Conservation (phyloP, 2,888 invertebrate genomes). For the Lycaena phlaeas region DNA sequence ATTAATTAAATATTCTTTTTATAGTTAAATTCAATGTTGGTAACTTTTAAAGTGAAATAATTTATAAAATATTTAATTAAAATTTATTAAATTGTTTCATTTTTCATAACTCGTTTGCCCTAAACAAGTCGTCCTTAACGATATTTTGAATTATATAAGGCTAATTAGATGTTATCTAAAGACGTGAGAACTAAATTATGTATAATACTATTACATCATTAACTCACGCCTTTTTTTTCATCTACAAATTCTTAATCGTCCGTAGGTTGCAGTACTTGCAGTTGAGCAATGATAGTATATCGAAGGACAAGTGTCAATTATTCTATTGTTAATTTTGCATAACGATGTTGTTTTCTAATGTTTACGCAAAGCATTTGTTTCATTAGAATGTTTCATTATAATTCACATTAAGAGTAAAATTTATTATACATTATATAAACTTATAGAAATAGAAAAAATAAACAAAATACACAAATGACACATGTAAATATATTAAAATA, state of each 20-base stretch:
- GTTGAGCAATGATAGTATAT: not conserved
- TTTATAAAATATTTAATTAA: not conserved
- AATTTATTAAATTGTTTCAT: not conserved
- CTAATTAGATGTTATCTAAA: not conserved
- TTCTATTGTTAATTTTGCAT: too few relatives aligned
- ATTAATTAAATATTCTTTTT: not conserved
- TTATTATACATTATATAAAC: too few relatives aligned
- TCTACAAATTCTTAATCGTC: conserved; percentile 2
- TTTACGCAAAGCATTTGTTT: too few relatives aligned
- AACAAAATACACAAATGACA: too few relatives aligned
- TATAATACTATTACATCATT: conserved; percentile 1
- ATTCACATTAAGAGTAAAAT: too few relatives aligned
- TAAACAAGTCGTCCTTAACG: too few relatives aligned
- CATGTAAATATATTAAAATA: too few relatives aligned
- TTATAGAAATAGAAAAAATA: too few relatives aligned
- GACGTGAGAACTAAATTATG: conserved; percentile 1
- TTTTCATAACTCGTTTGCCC: not conserved
- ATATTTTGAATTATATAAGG: conserved; percentile 5
- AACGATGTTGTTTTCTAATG: too few relatives aligned
- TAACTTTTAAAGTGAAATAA: not conserved
- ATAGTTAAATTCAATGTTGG: not conserved
- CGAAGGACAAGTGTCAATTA: not conserved
- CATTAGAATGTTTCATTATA: too few relatives aligned
- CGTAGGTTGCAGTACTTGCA: conserved; percentile 1
- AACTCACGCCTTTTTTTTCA: not conserved